Percentiles rank a stretch among this genome's conserved stretches.
Conservation (phyloP, 2,888 invertebrate genomes). For the Dryocosmus kuriphilus region DNA sequence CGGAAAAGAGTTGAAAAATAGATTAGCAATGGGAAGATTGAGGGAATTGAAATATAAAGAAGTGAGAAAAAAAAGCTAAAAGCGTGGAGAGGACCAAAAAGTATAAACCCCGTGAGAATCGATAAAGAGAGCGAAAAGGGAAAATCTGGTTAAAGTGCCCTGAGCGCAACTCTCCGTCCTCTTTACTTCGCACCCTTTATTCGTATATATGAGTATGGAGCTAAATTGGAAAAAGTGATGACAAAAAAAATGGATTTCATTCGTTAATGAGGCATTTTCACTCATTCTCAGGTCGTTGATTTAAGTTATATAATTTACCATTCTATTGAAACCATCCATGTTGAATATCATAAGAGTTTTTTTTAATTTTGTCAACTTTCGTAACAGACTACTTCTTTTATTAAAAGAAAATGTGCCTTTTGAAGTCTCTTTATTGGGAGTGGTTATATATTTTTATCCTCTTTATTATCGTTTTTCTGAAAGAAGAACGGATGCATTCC, state of each 20-base stretch:
- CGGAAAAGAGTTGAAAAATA: background rate
- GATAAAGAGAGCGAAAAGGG: constrained; percentile 56
- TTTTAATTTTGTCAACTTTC: background rate
- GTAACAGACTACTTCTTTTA: too few species aligned
- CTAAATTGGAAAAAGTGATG: constrained; percentile 47
- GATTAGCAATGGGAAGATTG: constrained; percentile 42
- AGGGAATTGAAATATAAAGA: constrained; percentile 39
- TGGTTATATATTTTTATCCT: constrained; percentile 2
- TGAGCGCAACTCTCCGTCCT: constrained; percentile 42
- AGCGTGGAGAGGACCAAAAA: constrained; percentile 44
- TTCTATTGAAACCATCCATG: too few species aligned
- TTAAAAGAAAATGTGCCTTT: too few species aligned
- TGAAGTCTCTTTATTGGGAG: too few species aligned
- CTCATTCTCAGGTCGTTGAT: constrained; percentile 18
- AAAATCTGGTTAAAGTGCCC: constrained; percentile 59
- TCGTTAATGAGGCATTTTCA: constrained; percentile 22
- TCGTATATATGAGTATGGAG: constrained; percentile 31
- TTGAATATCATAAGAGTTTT: too few species aligned
- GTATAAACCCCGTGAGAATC: constrained; percentile 52
- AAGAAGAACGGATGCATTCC: background rate
- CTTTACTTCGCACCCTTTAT: constrained; percentile 45
- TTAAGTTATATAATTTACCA: background rate
- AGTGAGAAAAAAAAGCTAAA: constrained; percentile 36
- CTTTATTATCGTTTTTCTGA: background rate
- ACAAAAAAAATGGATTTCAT: constrained; percentile 39